Conservation (phyloP, 2,888 invertebrate species). For the Lamellibrachia columna region DNA sequence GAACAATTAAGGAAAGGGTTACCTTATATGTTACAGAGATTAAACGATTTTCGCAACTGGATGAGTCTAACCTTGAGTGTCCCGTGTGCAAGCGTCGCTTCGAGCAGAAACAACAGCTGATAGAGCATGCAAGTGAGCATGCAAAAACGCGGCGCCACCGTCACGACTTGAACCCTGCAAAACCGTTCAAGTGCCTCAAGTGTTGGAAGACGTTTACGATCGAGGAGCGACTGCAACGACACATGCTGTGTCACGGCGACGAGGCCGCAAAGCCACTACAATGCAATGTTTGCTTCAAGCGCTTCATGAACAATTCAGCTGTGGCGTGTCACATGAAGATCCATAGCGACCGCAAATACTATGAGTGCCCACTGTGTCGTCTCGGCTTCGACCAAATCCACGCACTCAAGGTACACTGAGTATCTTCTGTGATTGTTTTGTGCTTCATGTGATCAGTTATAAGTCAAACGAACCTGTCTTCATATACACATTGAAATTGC, state of each 20-base stretch:
- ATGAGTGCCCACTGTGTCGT: constrained; percentile 80
- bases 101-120: constrained; percentile 64
- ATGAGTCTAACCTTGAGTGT: constrained; percentile 49
- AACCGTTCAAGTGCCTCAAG: constrained; percentile 72
- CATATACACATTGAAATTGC: no score
- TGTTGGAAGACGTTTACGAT: constrained; percentile 76
- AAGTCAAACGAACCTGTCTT: background rate
- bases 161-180: constrained; percentile 58
- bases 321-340: constrained; percentile 78
- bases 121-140: constrained; percentile 69
- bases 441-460: background rate
- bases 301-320: constrained; percentile 79
- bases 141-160: constrained; percentile 48
- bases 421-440: background rate
- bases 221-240: constrained; percentile 73
- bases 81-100: constrained; percentile 64
- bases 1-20: no score
- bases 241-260: constrained; percentile 74
- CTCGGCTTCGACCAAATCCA: constrained; percentile 72
- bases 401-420: constrained; percentile 24
- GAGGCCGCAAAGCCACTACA: constrained; percentile 75
- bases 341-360: constrained; percentile 73
- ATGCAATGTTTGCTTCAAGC: constrained; percentile 74
- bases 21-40: background rate
- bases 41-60: background rate